Evolutionary conservation across 2,888 invertebrate genomes (phyloP).

Genomic region (Nomada lathburiana): DNA sequence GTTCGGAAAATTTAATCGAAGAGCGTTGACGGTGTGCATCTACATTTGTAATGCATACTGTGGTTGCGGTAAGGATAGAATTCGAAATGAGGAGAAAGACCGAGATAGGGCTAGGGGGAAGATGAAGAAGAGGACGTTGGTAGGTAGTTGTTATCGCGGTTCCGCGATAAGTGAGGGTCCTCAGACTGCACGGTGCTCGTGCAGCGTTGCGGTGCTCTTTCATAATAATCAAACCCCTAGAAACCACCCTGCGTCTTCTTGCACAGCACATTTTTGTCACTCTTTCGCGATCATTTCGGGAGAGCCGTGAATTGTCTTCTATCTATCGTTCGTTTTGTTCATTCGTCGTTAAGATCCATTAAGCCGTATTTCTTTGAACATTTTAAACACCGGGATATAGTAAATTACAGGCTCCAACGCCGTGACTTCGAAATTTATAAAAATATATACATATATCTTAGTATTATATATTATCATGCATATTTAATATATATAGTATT

Average conservation of each 20-base stretch:
- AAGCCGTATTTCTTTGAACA: not conserved
- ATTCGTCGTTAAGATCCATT: not conserved
- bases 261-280: constrained; percentile 57
- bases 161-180: constrained; percentile 77
- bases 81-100: constrained; percentile 26
- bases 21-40: not conserved
- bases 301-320: not conserved
- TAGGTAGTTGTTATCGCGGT: constrained; percentile 79
- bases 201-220: constrained; percentile 65
- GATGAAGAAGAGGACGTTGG: constrained; percentile 43
- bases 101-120: constrained; percentile 1
- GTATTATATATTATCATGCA: too few relatives aligned
- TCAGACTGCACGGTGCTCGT: constrained; percentile 73
- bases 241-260: constrained; percentile 19
- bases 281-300: constrained; percentile 24
- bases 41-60: constrained; percentile 11
- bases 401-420: too few relatives aligned
- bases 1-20: not conserved
- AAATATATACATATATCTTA: not conserved
- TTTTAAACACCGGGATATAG: not conserved
- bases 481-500: too few relatives aligned
- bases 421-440: not conserved
- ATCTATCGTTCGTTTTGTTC: not conserved
- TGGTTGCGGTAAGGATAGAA: constrained; percentile 5
- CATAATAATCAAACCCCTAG: constrained; percentile 71